Evolutionary conservation across 2,797 vertebrate genomes (phyloP).

Genomic region (Cebuella pygmaea): DNA sequence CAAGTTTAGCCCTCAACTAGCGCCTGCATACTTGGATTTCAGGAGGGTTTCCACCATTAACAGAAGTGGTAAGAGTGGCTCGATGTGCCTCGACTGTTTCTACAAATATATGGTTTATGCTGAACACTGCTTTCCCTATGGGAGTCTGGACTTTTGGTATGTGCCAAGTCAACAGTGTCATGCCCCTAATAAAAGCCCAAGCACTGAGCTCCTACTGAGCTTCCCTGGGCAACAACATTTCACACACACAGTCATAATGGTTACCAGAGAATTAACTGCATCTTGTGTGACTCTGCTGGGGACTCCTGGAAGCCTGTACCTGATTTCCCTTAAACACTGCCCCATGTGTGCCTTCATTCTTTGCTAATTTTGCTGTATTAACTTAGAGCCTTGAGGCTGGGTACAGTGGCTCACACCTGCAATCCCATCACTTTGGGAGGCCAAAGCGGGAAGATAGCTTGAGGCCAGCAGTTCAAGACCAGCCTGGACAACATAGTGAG

Average conservation of each 20-base stretch:
- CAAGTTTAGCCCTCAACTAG: neutral
- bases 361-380: neutral
- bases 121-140: neutral
- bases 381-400: rapidly evolving
- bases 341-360: neutral
- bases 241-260: rapidly evolving
- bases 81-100: neutral
- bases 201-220: rapidly evolving
- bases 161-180: neutral
- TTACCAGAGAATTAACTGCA: neutral
- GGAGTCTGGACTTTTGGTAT: neutral
- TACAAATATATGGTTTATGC: neutral
- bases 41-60: neutral
- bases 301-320: neutral
- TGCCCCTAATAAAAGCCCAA: neutral
- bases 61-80: neutral
- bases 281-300: neutral
- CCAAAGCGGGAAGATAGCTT: neutral
- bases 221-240: neutral
- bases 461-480: neutral
- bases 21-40: neutral
- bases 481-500: neutral
- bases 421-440: neutral
- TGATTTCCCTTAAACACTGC: neutral
- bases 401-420: neutral